Percentiles rank a stretch among this genome's conserved stretches.
Evolutionary conservation across 2,797 vertebrate genomes (phyloP).

Genomic region (Epinephelus coioides): DNA sequence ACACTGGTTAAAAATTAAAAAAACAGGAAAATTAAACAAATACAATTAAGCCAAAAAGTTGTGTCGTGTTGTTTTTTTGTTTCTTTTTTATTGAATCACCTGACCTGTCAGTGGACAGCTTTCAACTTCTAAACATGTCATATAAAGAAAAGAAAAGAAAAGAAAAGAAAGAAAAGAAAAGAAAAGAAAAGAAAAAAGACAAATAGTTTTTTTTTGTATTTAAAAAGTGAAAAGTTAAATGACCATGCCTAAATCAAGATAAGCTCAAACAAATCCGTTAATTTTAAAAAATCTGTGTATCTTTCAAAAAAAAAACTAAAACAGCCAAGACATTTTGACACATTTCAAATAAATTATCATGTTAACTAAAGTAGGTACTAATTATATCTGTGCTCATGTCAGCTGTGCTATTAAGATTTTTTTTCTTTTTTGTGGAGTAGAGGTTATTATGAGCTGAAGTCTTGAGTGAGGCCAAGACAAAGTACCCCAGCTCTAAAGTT

Average conservation of each 20-base stretch:
- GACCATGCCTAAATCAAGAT: too few species aligned
- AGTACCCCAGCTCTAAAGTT: constrained; percentile 7
- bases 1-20: too few species aligned
- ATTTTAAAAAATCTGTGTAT: too few species aligned
- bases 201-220: too few species aligned
- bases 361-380: neutral
- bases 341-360: neutral
- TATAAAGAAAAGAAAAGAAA: too few species aligned
- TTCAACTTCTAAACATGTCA: too few species aligned
- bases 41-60: neutral
- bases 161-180: too few species aligned
- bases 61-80: neutral
- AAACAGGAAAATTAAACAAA: too few species aligned
- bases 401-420: neutral
- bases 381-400: neutral
- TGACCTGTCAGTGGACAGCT: neutral
- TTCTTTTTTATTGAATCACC: neutral
- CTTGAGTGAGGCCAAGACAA: constrained; percentile 4
- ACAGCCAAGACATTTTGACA: neutral
- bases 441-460: neutral
- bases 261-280: too few species aligned
- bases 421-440: neutral
- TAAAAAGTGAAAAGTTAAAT: too few species aligned
- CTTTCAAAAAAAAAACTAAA: too few species aligned
- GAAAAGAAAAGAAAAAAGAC: too few species aligned